phyloP scores from a whole-genome alignment of 1,140 invertebrate species.

The Camponotus floridanus region DNA sequence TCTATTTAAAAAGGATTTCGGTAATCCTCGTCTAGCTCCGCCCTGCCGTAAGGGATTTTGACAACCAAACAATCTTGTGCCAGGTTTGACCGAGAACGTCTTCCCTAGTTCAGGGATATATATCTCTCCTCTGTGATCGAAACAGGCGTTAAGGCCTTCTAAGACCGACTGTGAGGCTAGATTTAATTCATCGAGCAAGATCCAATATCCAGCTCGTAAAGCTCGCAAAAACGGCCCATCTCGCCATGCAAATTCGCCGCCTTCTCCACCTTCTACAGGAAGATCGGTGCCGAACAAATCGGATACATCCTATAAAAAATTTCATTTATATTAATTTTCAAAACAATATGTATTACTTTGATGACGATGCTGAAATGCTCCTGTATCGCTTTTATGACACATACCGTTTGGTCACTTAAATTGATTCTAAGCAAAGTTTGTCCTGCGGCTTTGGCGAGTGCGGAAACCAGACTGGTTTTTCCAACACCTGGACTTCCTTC shows the following conservation, averaged over 20 bases:
- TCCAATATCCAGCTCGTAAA: conserved; percentile 97
- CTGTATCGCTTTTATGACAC: conserved; percentile 71
- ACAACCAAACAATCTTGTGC: conserved; percentile 97
- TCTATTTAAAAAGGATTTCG: conserved; percentile 98
- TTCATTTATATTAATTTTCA: background rate
- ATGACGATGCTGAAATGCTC: background rate
- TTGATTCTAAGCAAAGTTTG: conserved; percentile 96
- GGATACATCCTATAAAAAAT: conserved; percentile 92
- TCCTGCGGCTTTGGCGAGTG: conserved; percentile 95
- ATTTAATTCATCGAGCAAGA: conserved; percentile 99
- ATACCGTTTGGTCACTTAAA: conserved; percentile 98
- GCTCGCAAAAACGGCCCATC: conserved; percentile 98
- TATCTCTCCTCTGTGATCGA: conserved; percentile 98
- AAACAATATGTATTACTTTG: background rate
- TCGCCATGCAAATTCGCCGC: conserved; percentile 97
- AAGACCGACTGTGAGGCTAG: conserved; percentile 99
- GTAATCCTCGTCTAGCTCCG: conserved; percentile 97
- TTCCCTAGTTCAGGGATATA: conserved; percentile 97
- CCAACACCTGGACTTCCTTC: conserved; percentile 99
- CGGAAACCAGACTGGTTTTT: conserved; percentile 97
- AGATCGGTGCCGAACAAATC: conserved; percentile 99
- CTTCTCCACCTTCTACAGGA: conserved; percentile 94
- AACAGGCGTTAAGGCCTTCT: conserved; percentile 99
- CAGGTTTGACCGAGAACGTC: conserved; percentile 92
- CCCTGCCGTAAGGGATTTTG: conserved; percentile 99